Conservation (phyloP, 2,888 invertebrate species). For the Serrognathus titanus region DNA sequence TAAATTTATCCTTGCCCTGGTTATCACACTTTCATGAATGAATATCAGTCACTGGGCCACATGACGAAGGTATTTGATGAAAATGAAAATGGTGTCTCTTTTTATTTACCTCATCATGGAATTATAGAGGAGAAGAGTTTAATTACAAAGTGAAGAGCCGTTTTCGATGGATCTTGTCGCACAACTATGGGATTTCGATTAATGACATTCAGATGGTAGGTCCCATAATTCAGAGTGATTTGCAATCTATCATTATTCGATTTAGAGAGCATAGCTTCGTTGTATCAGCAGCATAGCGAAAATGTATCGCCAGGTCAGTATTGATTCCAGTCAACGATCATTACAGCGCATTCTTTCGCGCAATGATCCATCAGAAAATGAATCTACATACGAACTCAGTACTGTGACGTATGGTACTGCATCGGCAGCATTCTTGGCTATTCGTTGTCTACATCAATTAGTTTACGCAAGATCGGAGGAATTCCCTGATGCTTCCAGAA, state of each 20-base stretch:
- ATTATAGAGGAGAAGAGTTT: background rate
- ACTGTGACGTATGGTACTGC: too few species aligned
- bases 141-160: too few species aligned
- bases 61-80: background rate
- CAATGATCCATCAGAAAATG: background rate
- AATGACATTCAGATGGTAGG: conserved; percentile 30
- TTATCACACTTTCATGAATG: background rate
- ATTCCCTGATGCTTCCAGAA: too few species aligned
- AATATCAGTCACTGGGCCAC: background rate
- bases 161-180: background rate
- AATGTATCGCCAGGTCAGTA: conserved; percentile 29
- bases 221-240: conserved; percentile 24
- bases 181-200: conserved; percentile 18
- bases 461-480: too few species aligned
- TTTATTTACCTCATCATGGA: conserved; percentile 2
- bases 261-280: conserved; percentile 18
- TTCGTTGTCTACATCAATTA: too few species aligned
- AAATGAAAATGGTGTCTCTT: background rate
- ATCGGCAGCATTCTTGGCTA: too few species aligned
- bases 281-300: conserved; percentile 26
- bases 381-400: too few species aligned
- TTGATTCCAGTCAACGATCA: conserved; percentile 17
- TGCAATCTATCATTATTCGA: conserved; percentile 15
- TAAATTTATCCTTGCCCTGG: too few species aligned
- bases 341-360: conserved; percentile 26